phyloP scores from a whole-genome alignment of 2,888 invertebrate species.

The Pyrgus malvae region DNA sequence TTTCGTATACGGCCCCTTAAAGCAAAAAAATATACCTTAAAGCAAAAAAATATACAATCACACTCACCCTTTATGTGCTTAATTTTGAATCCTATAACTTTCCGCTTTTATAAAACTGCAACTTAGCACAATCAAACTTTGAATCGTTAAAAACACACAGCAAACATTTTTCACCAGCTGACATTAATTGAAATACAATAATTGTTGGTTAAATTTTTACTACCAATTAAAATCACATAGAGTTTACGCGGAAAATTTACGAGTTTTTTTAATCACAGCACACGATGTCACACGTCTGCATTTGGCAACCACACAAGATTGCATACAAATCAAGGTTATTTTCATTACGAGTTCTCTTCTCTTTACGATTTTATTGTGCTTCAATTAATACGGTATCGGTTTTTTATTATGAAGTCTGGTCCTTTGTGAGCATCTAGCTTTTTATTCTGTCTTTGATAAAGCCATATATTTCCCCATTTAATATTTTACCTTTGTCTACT shows the following conservation, averaged over 20 bases:
- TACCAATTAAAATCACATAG: neutral
- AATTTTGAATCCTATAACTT: slow-evolving; percentile 54
- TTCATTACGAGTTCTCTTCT: slow-evolving; percentile 45
- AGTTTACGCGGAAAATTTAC: slow-evolving; percentile 11
- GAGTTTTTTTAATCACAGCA: slow-evolving; percentile 29
- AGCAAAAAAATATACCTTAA: too few species aligned
- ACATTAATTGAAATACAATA: neutral
- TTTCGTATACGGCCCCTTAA: too few species aligned
- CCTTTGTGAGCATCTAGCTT: neutral
- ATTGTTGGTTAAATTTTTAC: neutral
- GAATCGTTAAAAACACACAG: neutral
- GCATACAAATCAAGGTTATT: slow-evolving; percentile 61
- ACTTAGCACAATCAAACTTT: neutral
- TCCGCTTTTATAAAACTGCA: neutral
- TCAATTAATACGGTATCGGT: slow-evolving; percentile 22
- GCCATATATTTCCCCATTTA: too few species aligned
- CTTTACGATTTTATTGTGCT: slow-evolving; percentile 20
- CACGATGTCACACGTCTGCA: slow-evolving; percentile 41
- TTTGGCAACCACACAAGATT: slow-evolving; percentile 56
- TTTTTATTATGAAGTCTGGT: slow-evolving; percentile 1
- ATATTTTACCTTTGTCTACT: too few species aligned
- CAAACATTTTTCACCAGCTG: neutral
- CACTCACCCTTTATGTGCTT: slow-evolving; percentile 63
- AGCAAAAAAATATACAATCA: too few species aligned
- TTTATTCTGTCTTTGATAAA: too few species aligned